A percentile compares a stretch with the other conserved stretches of the same genome.
Evolutionary conservation across 2,797 vertebrate genomes (phyloP).

Genomic region (Dermochelys coriacea): DNA sequence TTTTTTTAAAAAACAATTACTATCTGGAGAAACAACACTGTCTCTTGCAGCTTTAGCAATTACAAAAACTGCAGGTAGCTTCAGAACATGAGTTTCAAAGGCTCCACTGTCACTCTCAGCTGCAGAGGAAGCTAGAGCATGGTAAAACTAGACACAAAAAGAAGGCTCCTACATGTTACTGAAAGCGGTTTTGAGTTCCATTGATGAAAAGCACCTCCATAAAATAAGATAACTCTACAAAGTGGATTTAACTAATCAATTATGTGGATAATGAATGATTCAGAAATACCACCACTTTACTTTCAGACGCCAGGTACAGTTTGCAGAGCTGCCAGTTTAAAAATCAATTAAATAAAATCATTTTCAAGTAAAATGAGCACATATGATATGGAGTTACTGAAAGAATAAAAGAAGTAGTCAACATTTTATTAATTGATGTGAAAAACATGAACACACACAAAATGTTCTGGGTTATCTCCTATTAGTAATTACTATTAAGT

Average conservation of each 20-base stretch:
- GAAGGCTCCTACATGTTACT: neutral
- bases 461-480: neutral
- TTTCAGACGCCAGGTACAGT: neutral
- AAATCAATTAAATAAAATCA: neutral
- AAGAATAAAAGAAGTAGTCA: neutral
- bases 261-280: neutral
- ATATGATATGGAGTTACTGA: neutral
- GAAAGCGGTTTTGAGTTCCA: neutral
- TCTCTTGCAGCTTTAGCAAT: neutral
- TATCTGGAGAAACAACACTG: neutral
- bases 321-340: neutral
- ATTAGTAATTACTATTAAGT: neutral
- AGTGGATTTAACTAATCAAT: neutral
- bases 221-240: neutral
- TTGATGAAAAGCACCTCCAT: neutral
- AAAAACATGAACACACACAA: neutral
- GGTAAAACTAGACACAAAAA: neutral
- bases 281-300: slow-evolving; percentile 8
- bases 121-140: neutral
- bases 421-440: neutral
- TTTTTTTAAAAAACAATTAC: neutral
- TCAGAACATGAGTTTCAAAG: neutral
- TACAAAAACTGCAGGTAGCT: neutral
- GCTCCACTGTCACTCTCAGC: neutral
- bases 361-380: neutral